Base-by-base conservation (phyloP, 2,797 vertebrate species). In the Coilia nasus region DNA sequence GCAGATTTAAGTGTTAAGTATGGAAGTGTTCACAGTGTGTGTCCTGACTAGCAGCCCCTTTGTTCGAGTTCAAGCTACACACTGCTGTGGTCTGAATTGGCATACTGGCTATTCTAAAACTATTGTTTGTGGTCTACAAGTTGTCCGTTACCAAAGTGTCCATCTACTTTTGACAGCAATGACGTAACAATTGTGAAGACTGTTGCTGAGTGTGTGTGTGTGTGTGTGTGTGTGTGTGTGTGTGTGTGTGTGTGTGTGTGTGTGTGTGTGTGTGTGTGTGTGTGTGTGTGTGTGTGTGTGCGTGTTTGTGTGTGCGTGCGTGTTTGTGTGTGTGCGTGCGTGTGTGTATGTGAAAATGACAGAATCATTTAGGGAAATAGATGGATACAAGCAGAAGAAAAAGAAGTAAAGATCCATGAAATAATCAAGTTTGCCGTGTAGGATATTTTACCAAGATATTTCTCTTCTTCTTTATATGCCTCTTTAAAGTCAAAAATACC, bases 321-420 rank as follows among this genome's bases (percentile, higher is more conserved):
- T 9, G 2, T 50, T 6, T 50, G 47, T 50, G 11, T 82, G 56
- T n/a, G 3, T 47, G 31, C 56, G 31, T 21, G 57, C 11, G 35
- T 31, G 47, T 84, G 67, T 54, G 41, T 50, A 25, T 60, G 46
- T 71, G 47, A 17, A 67, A 12, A 15, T 21, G 28, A 44, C 35
- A 80, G 0, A 0, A 50, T 81, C 31, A 41, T 41, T 60, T 31
- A 25, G 80, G 3, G 23, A 17, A 47, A 80, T 62, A 50, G 31
- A 82, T 25, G 23, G 47, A 11, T 14, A 71, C 0, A 7, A 21
- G 57, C 56, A 71, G 3, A 64, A 10, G 46, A 11, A 86, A 17
- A 81, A 1, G 15, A 3, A 86, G 57, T 56, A 85, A 88, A 83
- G n/a, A 83, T 64, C 62, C 75, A 56, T 83, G 31, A 44, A 78